phyloP scores from a whole-genome alignment of 2,797 vertebrate genomes.

The Thalassophryne amazonica region DNA sequence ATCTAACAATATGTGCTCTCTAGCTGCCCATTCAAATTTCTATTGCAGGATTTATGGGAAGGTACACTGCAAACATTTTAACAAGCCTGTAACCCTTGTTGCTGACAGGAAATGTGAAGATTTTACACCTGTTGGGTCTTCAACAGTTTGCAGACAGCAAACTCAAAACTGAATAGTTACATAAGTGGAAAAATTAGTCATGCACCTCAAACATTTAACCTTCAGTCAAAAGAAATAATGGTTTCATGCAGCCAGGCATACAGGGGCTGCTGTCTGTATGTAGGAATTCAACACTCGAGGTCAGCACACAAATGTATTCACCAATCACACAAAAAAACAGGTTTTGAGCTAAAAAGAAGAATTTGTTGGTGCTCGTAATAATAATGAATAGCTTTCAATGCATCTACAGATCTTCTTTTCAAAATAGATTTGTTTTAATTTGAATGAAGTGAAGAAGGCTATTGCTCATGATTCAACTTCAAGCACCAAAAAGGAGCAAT shows the following conservation, averaged over 20 bases:
- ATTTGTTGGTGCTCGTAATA: not conserved
- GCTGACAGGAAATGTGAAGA: conserved; percentile 15
- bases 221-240: not conserved
- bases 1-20: conserved; percentile 28
- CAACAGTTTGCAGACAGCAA: not conserved
- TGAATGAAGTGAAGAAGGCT: conserved; percentile 10
- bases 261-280: too few species aligned
- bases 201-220: not conserved
- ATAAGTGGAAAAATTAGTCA: not conserved
- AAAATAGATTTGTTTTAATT: conserved; percentile 17
- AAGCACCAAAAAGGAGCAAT: conserved; percentile 30
- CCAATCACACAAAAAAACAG: too few species aligned
- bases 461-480: conserved; percentile 25
- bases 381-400: conserved; percentile 12
- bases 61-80: conserved; percentile 53
- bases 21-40: conserved; percentile 33
- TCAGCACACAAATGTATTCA: not conserved
- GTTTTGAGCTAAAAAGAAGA: not conserved
- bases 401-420: not conserved
- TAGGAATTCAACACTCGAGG: not conserved
- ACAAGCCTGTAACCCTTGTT: conserved; percentile 29
- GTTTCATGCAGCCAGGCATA: not conserved
- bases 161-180: too few species aligned
- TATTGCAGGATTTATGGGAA: conserved; percentile 15
- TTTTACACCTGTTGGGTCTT: conserved; percentile 25